Evolutionary conservation across 2,113 vertebrate species (phyloP).

Genomic region (Poeciliopsis retropinna): DNA sequence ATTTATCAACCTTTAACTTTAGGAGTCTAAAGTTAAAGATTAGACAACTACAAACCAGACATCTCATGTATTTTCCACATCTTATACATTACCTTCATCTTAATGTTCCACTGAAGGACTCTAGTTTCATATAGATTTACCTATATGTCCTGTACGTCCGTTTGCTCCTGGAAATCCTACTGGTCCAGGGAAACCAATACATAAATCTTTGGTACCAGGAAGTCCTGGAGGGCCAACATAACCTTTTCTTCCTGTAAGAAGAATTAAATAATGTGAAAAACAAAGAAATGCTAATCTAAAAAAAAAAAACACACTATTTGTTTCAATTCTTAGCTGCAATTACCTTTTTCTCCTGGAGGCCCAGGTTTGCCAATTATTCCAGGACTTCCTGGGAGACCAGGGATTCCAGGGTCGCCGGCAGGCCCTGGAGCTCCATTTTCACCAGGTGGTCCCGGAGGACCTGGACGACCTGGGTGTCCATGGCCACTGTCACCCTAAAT

Average conservation of each 20-base stretch:
- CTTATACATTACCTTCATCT: not conserved
- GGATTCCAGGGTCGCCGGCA: slow-evolving; percentile 70
- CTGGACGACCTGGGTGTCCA: slow-evolving; percentile 58
- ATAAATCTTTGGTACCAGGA: slow-evolving; percentile 46
- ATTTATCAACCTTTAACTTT: too few relatives aligned
- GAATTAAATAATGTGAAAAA: slow-evolving; percentile 7
- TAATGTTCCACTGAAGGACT: slow-evolving; percentile 5
- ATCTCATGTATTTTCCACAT: not conserved
- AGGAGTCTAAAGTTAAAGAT: not conserved
- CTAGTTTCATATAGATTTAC: slow-evolving; percentile 43
- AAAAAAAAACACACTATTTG: not conserved
- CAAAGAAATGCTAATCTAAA: not conserved
- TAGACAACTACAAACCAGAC: not conserved
- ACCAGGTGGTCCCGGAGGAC: slow-evolving; percentile 58
- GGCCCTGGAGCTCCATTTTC: slow-evolving; percentile 62
- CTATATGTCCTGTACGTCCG: slow-evolving; percentile 59
- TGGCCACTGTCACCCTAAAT: slow-evolving; percentile 65
- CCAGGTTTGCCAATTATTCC: slow-evolving; percentile 75
- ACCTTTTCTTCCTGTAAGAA: slow-evolving; percentile 60
- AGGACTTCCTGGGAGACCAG: slow-evolving; percentile 65
- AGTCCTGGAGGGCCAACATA: slow-evolving; percentile 37
- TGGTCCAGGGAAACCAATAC: slow-evolving; percentile 26
- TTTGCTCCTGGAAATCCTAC: slow-evolving; percentile 50
- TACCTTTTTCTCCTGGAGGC: slow-evolving; percentile 58
- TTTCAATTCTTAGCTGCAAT: not conserved